These are phyloP conservation scores for Cantharis nigra DNA, from an alignment of 2,888 invertebrate genomes.

Conservation along the genomic window DNA sequence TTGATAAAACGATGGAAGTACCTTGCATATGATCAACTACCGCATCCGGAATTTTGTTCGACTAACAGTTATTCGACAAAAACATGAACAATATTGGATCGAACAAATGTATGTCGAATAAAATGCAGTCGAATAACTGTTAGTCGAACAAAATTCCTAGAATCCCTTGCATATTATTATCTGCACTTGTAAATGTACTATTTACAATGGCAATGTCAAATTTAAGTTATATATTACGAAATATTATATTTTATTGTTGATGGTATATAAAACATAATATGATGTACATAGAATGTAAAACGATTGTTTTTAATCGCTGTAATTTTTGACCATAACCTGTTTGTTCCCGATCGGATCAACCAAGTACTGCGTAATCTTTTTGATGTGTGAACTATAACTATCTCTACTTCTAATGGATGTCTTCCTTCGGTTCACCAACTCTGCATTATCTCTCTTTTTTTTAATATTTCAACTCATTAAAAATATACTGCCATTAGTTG, in stretches of 20 bases:
- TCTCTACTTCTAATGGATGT: not conserved
- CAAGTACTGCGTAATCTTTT: not conserved
- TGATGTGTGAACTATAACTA: not conserved
- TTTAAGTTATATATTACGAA: not conserved
- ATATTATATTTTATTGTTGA: not conserved
- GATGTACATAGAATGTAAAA: not conserved
- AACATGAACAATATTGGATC: too few species aligned
- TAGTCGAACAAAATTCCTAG: too few species aligned
- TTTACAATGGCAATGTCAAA: not conserved
- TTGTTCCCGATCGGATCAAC: not conserved
- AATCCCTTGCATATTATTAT: too few species aligned
- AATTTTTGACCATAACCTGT: not conserved
- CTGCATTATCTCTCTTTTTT: not conserved
- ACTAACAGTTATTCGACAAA: too few species aligned
- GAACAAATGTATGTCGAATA: too few species aligned
- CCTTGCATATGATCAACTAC: conserved; percentile 5
- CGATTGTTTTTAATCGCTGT: not conserved
- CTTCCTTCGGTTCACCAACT: not conserved
- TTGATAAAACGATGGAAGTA: conserved; percentile 2
- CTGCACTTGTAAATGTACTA: too few species aligned
- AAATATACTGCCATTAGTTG: not conserved
- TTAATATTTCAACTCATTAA: not conserved
- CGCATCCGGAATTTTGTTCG: too few species aligned
- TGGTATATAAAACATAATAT: not conserved
- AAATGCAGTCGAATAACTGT: too few species aligned